These are phyloP conservation scores for Apocrypta bakeri DNA, from an alignment of 1,140 invertebrate genomes.

Conservation along the genomic window DNA sequence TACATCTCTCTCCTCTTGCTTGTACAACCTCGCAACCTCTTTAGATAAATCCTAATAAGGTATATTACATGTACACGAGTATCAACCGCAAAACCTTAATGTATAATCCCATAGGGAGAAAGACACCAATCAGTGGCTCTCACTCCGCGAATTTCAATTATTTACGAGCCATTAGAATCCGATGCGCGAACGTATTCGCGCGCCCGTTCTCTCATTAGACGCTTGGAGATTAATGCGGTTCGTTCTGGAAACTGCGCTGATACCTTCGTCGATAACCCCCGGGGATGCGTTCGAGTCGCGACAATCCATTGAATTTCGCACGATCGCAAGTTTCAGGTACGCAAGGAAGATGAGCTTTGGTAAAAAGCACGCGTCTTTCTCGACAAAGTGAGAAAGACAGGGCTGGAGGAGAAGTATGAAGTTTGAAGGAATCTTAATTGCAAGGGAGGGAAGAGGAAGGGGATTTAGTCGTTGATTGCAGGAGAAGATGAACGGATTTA, in stretches of 20 bases:
- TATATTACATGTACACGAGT: no score
- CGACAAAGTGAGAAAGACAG: no score
- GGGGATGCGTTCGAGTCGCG: not conserved
- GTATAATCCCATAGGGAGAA: not conserved
- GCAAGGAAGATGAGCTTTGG: not conserved
- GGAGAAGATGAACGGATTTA: not conserved
- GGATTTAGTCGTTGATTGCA: not conserved
- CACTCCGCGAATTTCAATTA: constrained; percentile 16
- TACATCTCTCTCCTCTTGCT: no score
- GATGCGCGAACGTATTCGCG: not conserved
- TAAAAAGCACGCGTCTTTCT: not conserved
- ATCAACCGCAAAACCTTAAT: not conserved
- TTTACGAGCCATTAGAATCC: constrained; percentile 8
- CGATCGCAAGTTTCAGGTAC: not conserved
- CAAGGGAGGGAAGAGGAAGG: no score
- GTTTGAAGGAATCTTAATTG: not conserved
- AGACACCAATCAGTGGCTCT: not conserved
- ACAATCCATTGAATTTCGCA: not conserved
- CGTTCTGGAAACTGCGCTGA: not conserved
- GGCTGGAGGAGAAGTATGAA: not conserved
- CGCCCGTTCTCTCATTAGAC: constrained; percentile 13
- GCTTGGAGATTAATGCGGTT: constrained; percentile 16
- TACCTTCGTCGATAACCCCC: not conserved
- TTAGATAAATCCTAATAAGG: not conserved
- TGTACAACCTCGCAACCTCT: not conserved